Evolutionary conservation across 2,888 invertebrate species (phyloP), one percentile per base, ranked within the genome.

Genomic region (Heteromyza rotundicornis): DNA sequence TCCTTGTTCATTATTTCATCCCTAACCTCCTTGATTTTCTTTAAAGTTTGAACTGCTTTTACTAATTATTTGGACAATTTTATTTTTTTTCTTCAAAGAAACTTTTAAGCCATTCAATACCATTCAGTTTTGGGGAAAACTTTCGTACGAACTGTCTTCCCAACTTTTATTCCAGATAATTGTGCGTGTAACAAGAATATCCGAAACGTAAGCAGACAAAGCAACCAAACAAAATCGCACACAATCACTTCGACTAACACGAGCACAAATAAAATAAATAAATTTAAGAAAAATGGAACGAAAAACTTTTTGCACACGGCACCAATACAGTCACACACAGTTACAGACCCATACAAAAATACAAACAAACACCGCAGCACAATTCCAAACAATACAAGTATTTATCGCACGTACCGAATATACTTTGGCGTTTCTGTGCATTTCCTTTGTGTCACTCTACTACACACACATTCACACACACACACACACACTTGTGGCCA

Each of bases 371-470:
- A n/a, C n/a, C n/a, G n/a, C n/a, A n/a, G n/a, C n/a, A n/a, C n/a
- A n/a, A n/a, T 10, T 27, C 27, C 40, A 40, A 7, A 47, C 47
- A 47, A 47, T 47, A 20, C 19, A 47, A 17, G 47, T 47, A 47
- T 47, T 47, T 47, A 47, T 47, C 47, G 47, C 47, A 47, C 47
- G 47, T 47, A 47, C 47, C 47, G 19, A 47, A 47, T 47, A 19
- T 5, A 47, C 47, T 47, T 47, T 47, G 47, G 47, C 47, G 16
- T 40, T 40, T 40, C 20, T 19, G 40, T 10, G 40, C 40, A 40
- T 19, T 8, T 17, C 7, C 17, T 19, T 19, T 47, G 47, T 47
- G 47, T 27, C 27, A 27, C 27, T 5, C 27, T 27, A n/a, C 27
- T 10, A 40, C n/a, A 40, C 40, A 40, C 2, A 40, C 10, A 40